Evolutionary conservation across 1,140 invertebrate genomes (phyloP).

Genomic region (Calliphora vicina): DNA sequence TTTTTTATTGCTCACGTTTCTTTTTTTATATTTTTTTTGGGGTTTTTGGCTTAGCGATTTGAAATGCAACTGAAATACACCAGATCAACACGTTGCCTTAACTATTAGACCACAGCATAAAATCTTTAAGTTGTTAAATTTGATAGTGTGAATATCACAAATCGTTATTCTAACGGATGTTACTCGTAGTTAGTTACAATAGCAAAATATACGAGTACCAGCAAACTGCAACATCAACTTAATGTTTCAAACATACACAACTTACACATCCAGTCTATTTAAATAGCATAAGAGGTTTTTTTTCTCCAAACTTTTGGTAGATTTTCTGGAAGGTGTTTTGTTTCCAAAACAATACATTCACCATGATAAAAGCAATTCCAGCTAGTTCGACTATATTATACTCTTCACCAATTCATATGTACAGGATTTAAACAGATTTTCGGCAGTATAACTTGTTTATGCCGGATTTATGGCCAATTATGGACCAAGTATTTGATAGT

Average conservation of each 20-base stretch:
- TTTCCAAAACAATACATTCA: neutral
- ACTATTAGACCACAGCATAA: neutral
- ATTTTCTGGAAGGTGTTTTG: neutral
- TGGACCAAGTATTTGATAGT: too few species aligned
- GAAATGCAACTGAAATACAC: slow-evolving; percentile 29
- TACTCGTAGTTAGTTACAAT: neutral
- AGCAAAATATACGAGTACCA: neutral
- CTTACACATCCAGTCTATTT: neutral
- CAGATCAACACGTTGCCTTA: neutral
- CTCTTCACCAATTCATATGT: too few species aligned
- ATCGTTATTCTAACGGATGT: slow-evolving; percentile 32
- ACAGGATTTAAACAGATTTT: too few species aligned
- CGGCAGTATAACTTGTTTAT: too few species aligned
- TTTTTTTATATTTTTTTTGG: neutral
- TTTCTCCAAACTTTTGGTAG: neutral
- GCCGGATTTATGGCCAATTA: too few species aligned
- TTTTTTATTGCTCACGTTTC: slow-evolving; percentile 34
- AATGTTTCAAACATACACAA: neutral
- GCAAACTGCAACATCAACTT: neutral
- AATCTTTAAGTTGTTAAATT: slow-evolving; percentile 27
- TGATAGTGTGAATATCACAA: slow-evolving; percentile 35
- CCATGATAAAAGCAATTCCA: too few species aligned
- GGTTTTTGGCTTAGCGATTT: neutral
- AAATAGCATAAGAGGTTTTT: neutral
- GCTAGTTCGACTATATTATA: too few species aligned